Percentiles rank a stretch among this genome's conserved stretches.
These are phyloP conservation scores for Drosophila siamana DNA, from an alignment of 2,888 invertebrate genomes.

Conservation along the genomic window DNA sequence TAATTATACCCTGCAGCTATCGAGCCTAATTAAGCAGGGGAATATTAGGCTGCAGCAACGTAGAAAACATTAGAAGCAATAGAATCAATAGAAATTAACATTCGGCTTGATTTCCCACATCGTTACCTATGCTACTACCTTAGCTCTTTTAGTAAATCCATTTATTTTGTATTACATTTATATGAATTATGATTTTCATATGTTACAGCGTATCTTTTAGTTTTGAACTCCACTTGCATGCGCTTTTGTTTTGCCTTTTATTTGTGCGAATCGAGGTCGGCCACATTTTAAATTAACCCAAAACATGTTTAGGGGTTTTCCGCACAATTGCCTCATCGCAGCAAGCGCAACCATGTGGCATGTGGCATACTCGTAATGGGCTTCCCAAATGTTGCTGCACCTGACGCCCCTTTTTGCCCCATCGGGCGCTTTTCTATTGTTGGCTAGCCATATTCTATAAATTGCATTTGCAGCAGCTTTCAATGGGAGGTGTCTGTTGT, in stretches of 20 bases:
- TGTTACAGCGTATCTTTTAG: slow-evolving; percentile 3
- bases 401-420: slow-evolving; percentile 57
- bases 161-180: too few species aligned
- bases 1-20: slow-evolving; percentile 59
- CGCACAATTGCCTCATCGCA: slow-evolving; percentile 78
- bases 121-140: too few species aligned
- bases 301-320: slow-evolving; percentile 84
- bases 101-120: too few species aligned
- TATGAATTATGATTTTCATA: too few species aligned
- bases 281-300: slow-evolving; percentile 84
- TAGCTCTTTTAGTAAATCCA: too few species aligned
- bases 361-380: slow-evolving; percentile 46
- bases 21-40: not conserved
- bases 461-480: slow-evolving; percentile 4
- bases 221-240: not conserved
- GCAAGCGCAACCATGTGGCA: slow-evolving; percentile 60
- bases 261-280: slow-evolving; percentile 75
- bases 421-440: slow-evolving; percentile 15
- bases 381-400: slow-evolving; percentile 57
- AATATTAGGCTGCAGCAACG: not conserved
- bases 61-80: not conserved
- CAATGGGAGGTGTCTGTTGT: not conserved
- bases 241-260: slow-evolving; percentile 74
- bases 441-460: slow-evolving; percentile 12
- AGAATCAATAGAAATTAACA: too few species aligned